Evolutionary conservation across 2,888 invertebrate genomes (phyloP).

Genomic region (Mesodorylaimus sp.): DNA sequence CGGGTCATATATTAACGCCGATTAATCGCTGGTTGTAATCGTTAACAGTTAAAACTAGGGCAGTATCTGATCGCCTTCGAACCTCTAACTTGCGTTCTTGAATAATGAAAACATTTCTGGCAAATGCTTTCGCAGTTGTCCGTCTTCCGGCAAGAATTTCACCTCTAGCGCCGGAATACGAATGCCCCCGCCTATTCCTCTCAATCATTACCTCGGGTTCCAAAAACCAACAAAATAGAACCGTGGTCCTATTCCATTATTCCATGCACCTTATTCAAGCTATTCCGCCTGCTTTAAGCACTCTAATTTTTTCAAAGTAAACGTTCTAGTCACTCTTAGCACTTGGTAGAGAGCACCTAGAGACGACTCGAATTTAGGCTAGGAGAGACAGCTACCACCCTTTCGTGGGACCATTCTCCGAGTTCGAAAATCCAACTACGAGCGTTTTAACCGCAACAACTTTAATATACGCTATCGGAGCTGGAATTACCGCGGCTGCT

Average conservation of each 20-base stretch:
- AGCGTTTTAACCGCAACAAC: constrained; percentile 50
- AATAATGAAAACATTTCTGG: constrained; percentile 50
- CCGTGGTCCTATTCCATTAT: constrained; percentile 47
- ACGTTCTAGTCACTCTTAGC: constrained; percentile 39
- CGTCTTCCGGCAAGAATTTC: constrained; percentile 47
- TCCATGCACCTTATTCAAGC: constrained; percentile 39
- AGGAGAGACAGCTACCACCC: constrained; percentile 17
- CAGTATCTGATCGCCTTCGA: constrained; percentile 51
- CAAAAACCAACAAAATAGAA: constrained; percentile 47
- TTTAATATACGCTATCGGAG: constrained; percentile 50
- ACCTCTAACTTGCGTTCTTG: constrained; percentile 49
- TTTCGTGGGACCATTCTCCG: constrained; percentile 17
- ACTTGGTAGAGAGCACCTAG: constrained; percentile 31
- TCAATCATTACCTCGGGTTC: constrained; percentile 45
- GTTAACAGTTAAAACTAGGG: constrained; percentile 42
- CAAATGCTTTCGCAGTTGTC: constrained; percentile 48
- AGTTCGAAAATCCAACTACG: constrained; percentile 38
- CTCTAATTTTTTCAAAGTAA: constrained; percentile 51
- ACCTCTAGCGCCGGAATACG: constrained; percentile 46
- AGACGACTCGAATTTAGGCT: constrained; percentile 17
- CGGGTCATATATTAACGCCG: constrained; percentile 43
- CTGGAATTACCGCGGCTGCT: constrained; percentile 54
- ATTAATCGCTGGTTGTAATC: constrained; percentile 46
- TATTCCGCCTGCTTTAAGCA: constrained; percentile 43
- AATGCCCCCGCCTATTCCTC: constrained; percentile 46